Evolutionary conservation across 2,797 vertebrate genomes (phyloP).

Genomic region (Netta rufina): DNA sequence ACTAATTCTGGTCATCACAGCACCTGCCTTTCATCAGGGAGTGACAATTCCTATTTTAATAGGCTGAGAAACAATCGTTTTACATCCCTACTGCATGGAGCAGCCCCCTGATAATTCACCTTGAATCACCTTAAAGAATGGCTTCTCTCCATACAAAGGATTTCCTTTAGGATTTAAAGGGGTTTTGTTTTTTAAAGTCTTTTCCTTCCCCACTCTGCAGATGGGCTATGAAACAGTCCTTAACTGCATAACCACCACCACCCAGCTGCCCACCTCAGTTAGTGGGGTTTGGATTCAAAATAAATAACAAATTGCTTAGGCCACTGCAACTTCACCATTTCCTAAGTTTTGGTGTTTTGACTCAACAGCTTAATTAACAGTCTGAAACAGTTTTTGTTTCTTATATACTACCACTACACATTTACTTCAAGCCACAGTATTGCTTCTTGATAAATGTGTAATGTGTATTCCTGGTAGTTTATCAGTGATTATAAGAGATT

Average conservation of each 20-base stretch:
- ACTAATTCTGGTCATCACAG: background rate
- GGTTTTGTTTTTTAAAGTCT: background rate
- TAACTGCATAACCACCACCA: background rate
- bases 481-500: background rate
- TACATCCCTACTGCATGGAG: background rate
- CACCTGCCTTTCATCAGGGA: background rate
- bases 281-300: background rate
- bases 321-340: background rate
- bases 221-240: background rate
- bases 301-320: background rate
- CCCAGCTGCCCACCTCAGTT: background rate
- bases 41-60: background rate
- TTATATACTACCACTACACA: background rate
- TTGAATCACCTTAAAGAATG: background rate
- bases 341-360: background rate
- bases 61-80: background rate
- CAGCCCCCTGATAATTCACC: background rate
- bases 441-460: background rate
- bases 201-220: background rate
- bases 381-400: background rate
- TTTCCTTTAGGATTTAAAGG: background rate
- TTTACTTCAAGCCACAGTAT: background rate
- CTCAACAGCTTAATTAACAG: background rate
- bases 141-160: background rate
- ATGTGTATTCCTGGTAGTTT: background rate